Base-by-base conservation (phyloP, 2,888 invertebrate genomes). In the Drosophila diplacantha region DNA sequence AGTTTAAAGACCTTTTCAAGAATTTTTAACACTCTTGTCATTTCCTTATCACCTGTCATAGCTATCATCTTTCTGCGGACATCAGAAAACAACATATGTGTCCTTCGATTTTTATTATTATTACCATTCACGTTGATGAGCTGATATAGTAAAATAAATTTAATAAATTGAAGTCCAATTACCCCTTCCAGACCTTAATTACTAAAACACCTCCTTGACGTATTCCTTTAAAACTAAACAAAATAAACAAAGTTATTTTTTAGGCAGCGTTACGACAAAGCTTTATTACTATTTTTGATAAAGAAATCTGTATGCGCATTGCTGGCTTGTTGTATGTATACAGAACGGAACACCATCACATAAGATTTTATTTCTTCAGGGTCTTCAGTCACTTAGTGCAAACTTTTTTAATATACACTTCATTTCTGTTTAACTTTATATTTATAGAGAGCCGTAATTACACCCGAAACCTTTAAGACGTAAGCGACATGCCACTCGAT, bases 401-500 rank as follows among this genome's bases (percentile, higher is more conserved):
- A 47, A 32, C n/a, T 47, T 32, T 16, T n/a, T n/a, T 20, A n/a
- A 14, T 46, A 14, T 20, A 14, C 18, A 50, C 32, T 34, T 14
- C 1, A 53, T 12, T 53, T 20, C 53, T 6, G 8, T 8, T 26
- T 34, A 20, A 35, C 26, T 35, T 54, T 35, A 6, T 54, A 55
- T 55, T 55, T 55, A 55, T 56, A 55, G 56, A 16, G 6, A 47
- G 41, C n/a, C 41, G 18, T 12, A 39, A 35, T 24, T 18, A 16
- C 18, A 20, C 18, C 61, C 50, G 62, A 53, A 55, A 60, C 51
- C 44, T 55, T 59, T 22, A 12, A 39, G 50, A 47, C 54, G 60
- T 54, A 37, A 61, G 26, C 43, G 29, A 59, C 34, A 29, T 49
- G 41, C 22, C 38, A 47, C 39, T 18, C 56, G 34, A 46, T 47